Conservation (phyloP, 2,113 vertebrate species). For the Podiceps cristatus region DNA sequence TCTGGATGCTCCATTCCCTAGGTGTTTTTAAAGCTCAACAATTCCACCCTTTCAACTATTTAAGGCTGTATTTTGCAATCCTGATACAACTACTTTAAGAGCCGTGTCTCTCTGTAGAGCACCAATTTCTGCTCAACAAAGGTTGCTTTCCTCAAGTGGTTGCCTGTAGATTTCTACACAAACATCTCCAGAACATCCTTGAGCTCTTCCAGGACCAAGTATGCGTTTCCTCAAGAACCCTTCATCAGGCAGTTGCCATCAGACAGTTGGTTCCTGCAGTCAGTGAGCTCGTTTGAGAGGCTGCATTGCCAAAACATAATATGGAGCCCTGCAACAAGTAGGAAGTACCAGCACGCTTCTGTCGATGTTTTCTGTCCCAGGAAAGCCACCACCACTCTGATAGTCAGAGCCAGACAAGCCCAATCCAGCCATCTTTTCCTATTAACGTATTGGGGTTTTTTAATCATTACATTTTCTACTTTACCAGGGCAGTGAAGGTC, state of each 20-base stretch:
- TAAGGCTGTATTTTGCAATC: background rate
- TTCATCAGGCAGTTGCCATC: background rate
- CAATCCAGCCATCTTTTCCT: background rate
- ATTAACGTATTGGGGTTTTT: fast-evolving
- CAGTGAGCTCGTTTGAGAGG: background rate
- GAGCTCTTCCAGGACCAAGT: background rate
- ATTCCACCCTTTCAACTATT: background rate
- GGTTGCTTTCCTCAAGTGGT: background rate
- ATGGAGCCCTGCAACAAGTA: background rate
- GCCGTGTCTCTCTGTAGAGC: background rate
- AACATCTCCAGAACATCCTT: background rate
- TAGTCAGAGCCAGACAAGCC: background rate
- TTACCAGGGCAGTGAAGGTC: background rate
- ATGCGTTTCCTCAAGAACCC: background rate
- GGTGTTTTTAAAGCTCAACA: background rate
- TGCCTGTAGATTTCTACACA: background rate
- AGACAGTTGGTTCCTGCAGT: background rate
- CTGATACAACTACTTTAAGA: background rate
- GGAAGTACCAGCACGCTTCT: background rate
- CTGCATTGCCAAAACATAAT: background rate
- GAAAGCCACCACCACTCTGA: background rate
- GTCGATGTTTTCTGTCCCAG: background rate
- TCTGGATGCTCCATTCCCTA: background rate
- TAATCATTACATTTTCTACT: background rate
- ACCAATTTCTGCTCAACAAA: background rate